Evolutionary conservation across 92 coral and sea anemone genomes (phyloP).

Genomic region (Galaxea fascicularis): DNA sequence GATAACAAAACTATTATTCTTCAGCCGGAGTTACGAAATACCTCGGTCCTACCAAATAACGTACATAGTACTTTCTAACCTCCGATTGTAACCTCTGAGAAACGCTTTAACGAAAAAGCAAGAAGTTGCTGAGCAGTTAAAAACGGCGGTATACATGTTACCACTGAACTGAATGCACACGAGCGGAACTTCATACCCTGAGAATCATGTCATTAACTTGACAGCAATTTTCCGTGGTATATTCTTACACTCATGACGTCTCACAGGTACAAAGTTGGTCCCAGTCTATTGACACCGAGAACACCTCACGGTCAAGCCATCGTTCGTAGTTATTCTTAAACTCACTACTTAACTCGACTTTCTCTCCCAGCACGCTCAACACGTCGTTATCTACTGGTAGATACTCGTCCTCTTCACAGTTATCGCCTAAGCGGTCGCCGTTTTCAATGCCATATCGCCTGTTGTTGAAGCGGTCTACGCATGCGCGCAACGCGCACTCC

Average conservation of each 20-base stretch:
- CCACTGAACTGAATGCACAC: too few relatives aligned
- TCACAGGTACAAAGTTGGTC: conserved; percentile 93
- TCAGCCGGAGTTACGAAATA: too few relatives aligned
- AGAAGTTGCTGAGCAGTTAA: too few relatives aligned
- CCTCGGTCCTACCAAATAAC: too few relatives aligned
- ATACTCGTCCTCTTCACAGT: conserved; percentile 71
- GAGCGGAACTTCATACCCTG: too few relatives aligned
- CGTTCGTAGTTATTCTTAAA: conserved; percentile 94
- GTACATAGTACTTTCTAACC: too few relatives aligned
- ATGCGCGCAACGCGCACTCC: conserved; percentile 89
- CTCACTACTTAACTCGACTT: conserved; percentile 88
- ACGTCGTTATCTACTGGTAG: conserved; percentile 82
- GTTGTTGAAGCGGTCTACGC: conserved; percentile 95
- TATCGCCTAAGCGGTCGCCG: conserved; percentile 49
- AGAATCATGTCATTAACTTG: background rate
- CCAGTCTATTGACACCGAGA: conserved; percentile 95
- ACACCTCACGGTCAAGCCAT: conserved; percentile 99
- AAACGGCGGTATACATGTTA: background rate
- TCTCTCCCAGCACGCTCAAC: conserved; percentile 88
- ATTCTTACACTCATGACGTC: background rate
- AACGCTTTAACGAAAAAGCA: too few relatives aligned
- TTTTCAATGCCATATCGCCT: conserved; percentile 82
- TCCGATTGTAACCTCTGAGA: too few relatives aligned
- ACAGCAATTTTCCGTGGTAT: too few relatives aligned
- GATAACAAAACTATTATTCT: too few relatives aligned